phyloP scores from a whole-genome alignment of 2,113 vertebrate genomes.

The Notarius quadriscutis region DNA sequence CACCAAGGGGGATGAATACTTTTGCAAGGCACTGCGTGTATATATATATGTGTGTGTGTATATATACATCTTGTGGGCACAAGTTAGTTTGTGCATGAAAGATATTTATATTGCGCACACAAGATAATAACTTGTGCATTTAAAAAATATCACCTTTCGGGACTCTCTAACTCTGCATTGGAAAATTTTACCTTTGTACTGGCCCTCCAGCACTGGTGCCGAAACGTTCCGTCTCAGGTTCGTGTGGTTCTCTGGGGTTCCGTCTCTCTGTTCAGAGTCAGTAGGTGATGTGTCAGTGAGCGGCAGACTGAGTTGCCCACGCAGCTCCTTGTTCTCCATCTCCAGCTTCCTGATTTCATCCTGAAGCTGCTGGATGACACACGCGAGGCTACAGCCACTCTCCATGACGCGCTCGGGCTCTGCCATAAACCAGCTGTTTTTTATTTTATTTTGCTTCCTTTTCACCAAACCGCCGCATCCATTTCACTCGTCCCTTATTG shows the following conservation, averaged over 20 bases:
- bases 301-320: conserved; percentile 63
- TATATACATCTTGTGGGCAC: no score
- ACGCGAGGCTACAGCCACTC: conserved; percentile 72
- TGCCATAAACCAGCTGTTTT: no score
- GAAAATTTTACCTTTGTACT: conserved; percentile 73
- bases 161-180: no score
- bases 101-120: no score
- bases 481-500: conserved; percentile 32
- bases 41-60: no score
- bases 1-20: no score
- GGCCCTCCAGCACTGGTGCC: conserved; percentile 59
- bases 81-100: no score
- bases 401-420: conserved; percentile 74
- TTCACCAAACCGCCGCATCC: conserved; percentile 4
- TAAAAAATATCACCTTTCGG: no score
- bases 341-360: conserved; percentile 83
- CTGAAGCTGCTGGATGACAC: conserved; percentile 82
- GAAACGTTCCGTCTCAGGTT: conserved; percentile 62
- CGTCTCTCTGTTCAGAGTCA: conserved; percentile 17
- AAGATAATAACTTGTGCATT: no score
- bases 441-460: neutral
- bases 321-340: conserved; percentile 81
- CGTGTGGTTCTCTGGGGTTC: conserved; percentile 54
- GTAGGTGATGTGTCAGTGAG: neutral
- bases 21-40: no score